Evolutionary conservation across 2,888 invertebrate genomes (phyloP), one percentile per base, ranked within the genome.

Genomic region (Eristalinus sepulchralis): DNA sequence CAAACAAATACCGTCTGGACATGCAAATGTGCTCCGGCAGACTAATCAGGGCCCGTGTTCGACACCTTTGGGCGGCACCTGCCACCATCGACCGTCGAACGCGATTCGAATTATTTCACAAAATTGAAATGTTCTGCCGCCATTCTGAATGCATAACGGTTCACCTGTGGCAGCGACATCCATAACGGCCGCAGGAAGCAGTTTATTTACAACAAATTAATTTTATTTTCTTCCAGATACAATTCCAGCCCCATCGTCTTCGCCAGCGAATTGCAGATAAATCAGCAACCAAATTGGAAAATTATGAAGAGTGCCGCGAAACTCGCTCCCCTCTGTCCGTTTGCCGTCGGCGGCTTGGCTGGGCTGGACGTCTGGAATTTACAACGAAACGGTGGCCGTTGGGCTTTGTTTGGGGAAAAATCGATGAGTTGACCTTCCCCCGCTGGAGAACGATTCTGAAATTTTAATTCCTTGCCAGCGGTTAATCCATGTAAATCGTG

Each of bases 401-500:
- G 17, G 5, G 2, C 67, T 67, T 22, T 60, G 24, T 68, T 77
- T 62, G 22, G 47, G 33, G 33, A 36, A 47, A 53, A 34, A 53
- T 17, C 17, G 47, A 47, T n/a, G 57, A 70, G 68, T 33, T 31
- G 55, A 22, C 67, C 33, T 27, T 20, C 33, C 17, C 31, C n/a
- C 2, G 3, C 39, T 34, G 31, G 67, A 47, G 31, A 24, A 53
- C 62, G 39, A 47, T 10, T 31, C 64, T 39, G 36, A 72, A 72
- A 67, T 73, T 27, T 73, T 62, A 67, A 80, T 73, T 80, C 80
- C 67, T 67, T 67, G 62, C 60, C 17, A 66, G 36, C 59, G 36
- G 47, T 64, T 81, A 85, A 81, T 81, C 77, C 84, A 77, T 84
- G 71, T 81, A 59, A 77, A 84, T 84, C 84, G 76, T 67, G 80